Evolutionary conservation across 2,113 vertebrate genomes (phyloP).

Genomic region (Phrynosoma platyrhinos): DNA sequence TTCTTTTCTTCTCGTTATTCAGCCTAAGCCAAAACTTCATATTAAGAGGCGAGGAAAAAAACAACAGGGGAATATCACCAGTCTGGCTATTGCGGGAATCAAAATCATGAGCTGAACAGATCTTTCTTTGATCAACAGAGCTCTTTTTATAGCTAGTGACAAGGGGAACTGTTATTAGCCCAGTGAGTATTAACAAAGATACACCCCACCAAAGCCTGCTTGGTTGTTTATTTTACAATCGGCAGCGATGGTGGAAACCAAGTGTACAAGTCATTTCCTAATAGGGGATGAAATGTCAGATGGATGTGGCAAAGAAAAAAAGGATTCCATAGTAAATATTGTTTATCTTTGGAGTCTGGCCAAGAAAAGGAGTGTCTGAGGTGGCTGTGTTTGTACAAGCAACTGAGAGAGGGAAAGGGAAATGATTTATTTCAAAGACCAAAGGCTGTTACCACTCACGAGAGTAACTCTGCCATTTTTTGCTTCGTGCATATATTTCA

Average conservation of each 20-base stretch:
- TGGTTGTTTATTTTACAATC: neutral
- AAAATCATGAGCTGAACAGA: neutral
- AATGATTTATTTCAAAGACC: neutral
- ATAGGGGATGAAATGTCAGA: neutral
- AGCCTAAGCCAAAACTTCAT: neutral
- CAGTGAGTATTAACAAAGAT: neutral
- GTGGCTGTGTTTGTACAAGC: neutral
- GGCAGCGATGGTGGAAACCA: neutral
- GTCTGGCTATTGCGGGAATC: neutral
- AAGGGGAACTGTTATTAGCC: neutral
- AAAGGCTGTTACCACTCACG: neutral
- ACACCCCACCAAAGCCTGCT: neutral
- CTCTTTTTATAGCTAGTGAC: neutral
- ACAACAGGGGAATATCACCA: neutral
- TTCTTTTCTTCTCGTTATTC: too few relatives aligned
- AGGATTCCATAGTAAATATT: slow-evolving; percentile 24
- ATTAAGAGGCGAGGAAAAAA: neutral
- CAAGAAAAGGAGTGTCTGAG: slow-evolving; percentile 1
- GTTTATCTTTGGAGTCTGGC: neutral
- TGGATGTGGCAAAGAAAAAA: slow-evolving; percentile 21
- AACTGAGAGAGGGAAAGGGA: neutral
- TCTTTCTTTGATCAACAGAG: neutral
- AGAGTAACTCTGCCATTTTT: neutral
- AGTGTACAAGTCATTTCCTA: neutral
- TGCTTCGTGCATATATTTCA: neutral